Evolutionary conservation across 2,797 vertebrate species (phyloP), one percentile per base, ranked within the genome.

Genomic region (Brachymystax lenok): DNA sequence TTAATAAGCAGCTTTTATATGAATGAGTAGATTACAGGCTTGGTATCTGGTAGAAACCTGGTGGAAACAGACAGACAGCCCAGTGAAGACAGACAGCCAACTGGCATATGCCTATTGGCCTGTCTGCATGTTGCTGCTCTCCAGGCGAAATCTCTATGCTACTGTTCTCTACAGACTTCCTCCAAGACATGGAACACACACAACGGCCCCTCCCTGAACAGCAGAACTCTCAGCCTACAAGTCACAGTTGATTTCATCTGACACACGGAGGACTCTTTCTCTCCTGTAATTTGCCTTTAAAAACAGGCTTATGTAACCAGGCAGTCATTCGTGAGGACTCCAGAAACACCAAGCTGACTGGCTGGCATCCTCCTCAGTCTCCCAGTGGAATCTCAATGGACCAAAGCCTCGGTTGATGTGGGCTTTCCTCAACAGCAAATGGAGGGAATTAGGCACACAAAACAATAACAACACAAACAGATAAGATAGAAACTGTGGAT

Each of bases 231-330:
- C 82, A 13, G 40, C 40, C 40, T 46, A 46, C 80, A 74, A 30
- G 79, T 64, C 68, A 68, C 75, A 82, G 80, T 84, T 82, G 74
- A 73, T 86, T 87, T 86, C 77, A 86, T 79, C 73, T 30, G 77
- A 87, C 87, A 85, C 40, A 46, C 52, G 77, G 8, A 71, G 59
- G 28, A 17, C 81, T 76, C 81, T 56, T 80, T 86, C 82, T 79
- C 52, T 86, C 80, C 84, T 87, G 77, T 90, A 90, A 92, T 90
- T 88, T 88, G 74, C 69, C 66, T 46, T 46, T 80, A 82, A 85
- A 83, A 79, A 78, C 69, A 10, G 76, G 30, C 77, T 81, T 74
- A 77, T 73, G 76, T 80, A 84, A 86, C 80, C 76, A 73, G 1
- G 54, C 68, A 40, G 81, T 30, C 35, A 71, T 64, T 77, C 68